Evolutionary conservation across 2,888 invertebrate genomes (phyloP).

Genomic region (Hypena proboscidalis): DNA sequence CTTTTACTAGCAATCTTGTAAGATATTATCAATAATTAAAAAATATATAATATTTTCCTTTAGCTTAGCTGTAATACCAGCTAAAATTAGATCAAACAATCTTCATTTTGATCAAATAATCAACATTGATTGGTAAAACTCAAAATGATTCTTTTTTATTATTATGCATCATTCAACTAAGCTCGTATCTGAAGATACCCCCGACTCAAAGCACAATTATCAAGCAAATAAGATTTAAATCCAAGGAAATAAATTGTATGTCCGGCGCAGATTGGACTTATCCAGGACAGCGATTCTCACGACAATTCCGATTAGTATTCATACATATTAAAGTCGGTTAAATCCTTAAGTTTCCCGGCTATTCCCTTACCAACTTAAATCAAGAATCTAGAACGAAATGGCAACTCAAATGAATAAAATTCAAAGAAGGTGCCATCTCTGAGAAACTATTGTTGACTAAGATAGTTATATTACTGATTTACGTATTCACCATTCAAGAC

Average conservation of each 20-base stretch:
- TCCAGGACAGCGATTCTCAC: background rate
- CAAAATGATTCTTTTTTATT: too few species aligned
- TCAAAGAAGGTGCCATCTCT: conserved; percentile 10
- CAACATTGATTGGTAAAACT: too few species aligned
- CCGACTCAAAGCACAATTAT: background rate
- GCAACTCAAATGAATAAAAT: conserved; percentile 2
- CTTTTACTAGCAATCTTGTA: too few species aligned
- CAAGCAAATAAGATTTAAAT: background rate
- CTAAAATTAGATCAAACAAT: too few species aligned
- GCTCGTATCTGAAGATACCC: too few species aligned
- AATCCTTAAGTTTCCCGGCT: conserved; percentile 4
- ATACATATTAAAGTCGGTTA: conserved; percentile 11
- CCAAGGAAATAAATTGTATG: background rate
- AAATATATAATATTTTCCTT: too few species aligned
- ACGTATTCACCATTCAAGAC: conserved; percentile 44
- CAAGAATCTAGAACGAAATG: background rate
- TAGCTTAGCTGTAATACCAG: too few species aligned
- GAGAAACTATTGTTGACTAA: conserved; percentile 6
- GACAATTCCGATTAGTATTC: conserved; percentile 1
- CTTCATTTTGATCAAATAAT: too few species aligned
- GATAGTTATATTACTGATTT: conserved; percentile 25
- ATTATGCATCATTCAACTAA: too few species aligned
- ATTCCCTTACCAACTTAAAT: conserved; percentile 9
- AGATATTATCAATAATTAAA: too few species aligned
- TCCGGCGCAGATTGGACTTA: conserved; percentile 4